Evolutionary conservation across 1,140 invertebrate species (phyloP).

Genomic region (Mylabris phalerata): DNA sequence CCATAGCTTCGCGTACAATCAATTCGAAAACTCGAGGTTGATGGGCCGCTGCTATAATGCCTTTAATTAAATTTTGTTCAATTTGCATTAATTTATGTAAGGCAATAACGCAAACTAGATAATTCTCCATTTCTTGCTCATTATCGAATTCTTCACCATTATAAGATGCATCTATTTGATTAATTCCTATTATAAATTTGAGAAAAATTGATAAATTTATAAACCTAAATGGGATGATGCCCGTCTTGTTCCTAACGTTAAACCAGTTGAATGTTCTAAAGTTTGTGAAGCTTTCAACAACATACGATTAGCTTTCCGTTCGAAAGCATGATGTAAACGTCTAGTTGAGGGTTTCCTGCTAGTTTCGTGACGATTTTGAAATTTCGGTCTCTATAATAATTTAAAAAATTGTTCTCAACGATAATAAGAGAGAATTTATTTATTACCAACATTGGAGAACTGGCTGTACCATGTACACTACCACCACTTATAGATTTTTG

Average conservation of each 20-base stretch:
- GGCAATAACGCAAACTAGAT: conserved; percentile 76
- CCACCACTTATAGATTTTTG: conserved; percentile 68
- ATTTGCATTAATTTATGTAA: conserved; percentile 83
- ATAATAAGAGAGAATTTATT: not conserved
- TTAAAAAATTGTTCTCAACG: no score
- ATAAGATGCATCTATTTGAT: conserved; percentile 36
- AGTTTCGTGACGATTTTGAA: conserved; percentile 46
- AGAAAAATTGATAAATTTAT: conserved; percentile 28
- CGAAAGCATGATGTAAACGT: conserved; percentile 55
- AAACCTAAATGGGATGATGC: conserved; percentile 42
- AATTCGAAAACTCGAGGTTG: conserved; percentile 79
- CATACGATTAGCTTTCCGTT: conserved; percentile 82
- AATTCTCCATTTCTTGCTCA: conserved; percentile 82
- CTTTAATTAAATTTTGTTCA: conserved; percentile 74
- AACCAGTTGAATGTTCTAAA: conserved; percentile 64
- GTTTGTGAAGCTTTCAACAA: conserved; percentile 78
- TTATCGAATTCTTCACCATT: conserved; percentile 58
- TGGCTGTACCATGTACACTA: conserved; percentile 43
- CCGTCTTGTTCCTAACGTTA: conserved; percentile 52
- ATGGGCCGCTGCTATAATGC: conserved; percentile 74
- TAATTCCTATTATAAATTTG: conserved; percentile 27
- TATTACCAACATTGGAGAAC: conserved; percentile 40
- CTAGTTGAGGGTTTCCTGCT: conserved; percentile 45
- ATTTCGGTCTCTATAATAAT: conserved; percentile 45
- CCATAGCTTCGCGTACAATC: conserved; percentile 77